These are phyloP conservation scores for Struthio camelus DNA, from an alignment of 2,113 vertebrate genomes.

Conservation along the genomic window DNA sequence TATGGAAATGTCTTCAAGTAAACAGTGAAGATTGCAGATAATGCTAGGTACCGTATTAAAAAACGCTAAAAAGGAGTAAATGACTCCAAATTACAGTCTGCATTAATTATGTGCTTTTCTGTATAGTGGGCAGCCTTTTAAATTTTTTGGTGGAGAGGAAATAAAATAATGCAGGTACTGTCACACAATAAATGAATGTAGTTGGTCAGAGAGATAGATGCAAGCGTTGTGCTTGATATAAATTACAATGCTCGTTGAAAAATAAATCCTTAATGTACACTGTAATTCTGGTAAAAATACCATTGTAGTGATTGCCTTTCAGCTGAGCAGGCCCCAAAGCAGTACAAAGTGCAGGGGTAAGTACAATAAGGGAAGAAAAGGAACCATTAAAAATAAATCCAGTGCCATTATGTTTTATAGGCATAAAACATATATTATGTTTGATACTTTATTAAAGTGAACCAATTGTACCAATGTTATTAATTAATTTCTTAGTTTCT, in stretches of 20 bases:
- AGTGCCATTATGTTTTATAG: neutral
- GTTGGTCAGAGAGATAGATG: neutral
- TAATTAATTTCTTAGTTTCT: neutral
- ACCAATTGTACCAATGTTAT: neutral
- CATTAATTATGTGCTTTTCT: neutral
- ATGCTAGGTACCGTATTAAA: neutral
- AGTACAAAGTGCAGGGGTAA: neutral
- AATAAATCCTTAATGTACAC: neutral
- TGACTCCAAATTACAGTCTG: neutral
- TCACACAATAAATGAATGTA: neutral
- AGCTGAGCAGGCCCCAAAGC: neutral
- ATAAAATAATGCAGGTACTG: neutral
- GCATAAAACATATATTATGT: too few relatives aligned
- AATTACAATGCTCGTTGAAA: neutral
- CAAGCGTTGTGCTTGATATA: neutral
- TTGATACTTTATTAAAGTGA: too few relatives aligned
- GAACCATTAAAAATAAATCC: neutral
- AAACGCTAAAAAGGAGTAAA: neutral
- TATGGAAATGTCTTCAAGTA: neutral
- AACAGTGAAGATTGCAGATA: neutral
- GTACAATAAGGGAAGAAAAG: neutral
- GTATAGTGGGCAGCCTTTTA: neutral
- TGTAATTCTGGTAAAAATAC: neutral
- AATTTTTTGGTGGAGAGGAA: neutral
- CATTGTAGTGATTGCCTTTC: neutral